A percentile compares a stretch with the other conserved stretches of the same genome.
These are phyloP conservation scores for Tenthredo scrophulariae DNA, from an alignment of 2,888 invertebrate genomes.

Conservation along the genomic window DNA sequence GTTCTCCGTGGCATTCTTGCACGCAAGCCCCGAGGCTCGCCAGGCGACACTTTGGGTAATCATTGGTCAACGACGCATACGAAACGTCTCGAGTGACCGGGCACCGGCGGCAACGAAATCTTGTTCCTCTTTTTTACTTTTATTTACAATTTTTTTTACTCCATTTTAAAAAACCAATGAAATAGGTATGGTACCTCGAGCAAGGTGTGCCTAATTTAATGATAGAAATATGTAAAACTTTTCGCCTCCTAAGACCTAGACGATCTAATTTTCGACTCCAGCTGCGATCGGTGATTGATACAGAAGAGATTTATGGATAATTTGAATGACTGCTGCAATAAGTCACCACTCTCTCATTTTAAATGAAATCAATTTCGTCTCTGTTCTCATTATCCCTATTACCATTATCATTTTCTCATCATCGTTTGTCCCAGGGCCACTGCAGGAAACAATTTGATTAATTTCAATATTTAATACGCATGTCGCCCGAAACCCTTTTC, in stretches of 20 bases:
- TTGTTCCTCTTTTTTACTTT: neutral
- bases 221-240: conserved; percentile 12
- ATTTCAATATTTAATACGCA: conserved; percentile 44
- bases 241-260: neutral
- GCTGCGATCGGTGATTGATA: conserved; percentile 16
- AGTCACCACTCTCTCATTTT: neutral
- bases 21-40: conserved; percentile 72
- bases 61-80: conserved; percentile 65
- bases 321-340: neutral
- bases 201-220: neutral
- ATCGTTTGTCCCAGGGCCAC: neutral
- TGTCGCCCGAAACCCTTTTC: conserved; percentile 40
- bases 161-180: neutral
- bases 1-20: conserved; percentile 73
- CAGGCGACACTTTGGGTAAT: conserved; percentile 77
- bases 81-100: conserved; percentile 31
- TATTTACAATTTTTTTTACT: neutral
- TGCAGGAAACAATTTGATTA: neutral
- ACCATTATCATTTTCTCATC: conserved; percentile 27
- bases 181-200: neutral
- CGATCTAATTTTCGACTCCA: conserved; percentile 6
- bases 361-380: conserved; percentile 32
- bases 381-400: neutral
- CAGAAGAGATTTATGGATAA: conserved; percentile 22
- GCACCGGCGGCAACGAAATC: conserved; percentile 40